phyloP scores from a whole-genome alignment of 2,113 vertebrate species.

The Zeus faber region DNA sequence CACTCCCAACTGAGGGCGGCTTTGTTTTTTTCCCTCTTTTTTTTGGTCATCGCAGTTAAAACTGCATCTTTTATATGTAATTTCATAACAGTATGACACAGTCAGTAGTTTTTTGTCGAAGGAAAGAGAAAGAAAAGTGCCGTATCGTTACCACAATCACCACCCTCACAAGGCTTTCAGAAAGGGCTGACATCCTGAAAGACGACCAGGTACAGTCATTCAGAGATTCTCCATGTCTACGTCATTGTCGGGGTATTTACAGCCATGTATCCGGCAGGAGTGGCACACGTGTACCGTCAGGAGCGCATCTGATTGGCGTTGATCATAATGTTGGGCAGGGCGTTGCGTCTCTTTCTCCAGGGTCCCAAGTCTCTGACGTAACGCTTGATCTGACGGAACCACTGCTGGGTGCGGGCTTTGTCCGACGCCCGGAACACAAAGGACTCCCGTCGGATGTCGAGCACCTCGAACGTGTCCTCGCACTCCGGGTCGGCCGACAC shows the following conservation, averaged over 20 bases:
- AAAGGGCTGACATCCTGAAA: conserved; percentile 13
- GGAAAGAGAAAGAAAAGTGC: conserved; percentile 47
- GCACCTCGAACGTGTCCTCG: conserved; percentile 87
- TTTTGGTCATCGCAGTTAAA: conserved; percentile 18
- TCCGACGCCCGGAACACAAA: conserved; percentile 87
- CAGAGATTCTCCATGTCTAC: conserved; percentile 42
- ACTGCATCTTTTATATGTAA: conserved; percentile 14
- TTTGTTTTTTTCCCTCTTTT: conserved; percentile 52
- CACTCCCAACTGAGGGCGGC: conserved; percentile 39
- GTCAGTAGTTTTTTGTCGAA: conserved; percentile 37
- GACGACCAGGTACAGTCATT: conserved; percentile 13
- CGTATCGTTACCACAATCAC: conserved; percentile 7
- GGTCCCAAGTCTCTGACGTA: conserved; percentile 83
- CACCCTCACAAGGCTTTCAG: conserved; percentile 1
- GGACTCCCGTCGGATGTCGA: conserved; percentile 85
- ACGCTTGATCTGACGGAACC: conserved; percentile 84
- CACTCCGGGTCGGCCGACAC: conserved; percentile 84
- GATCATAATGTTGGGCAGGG: conserved; percentile 94
- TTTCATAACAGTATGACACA: conserved; percentile 35
- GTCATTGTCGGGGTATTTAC: conserved; percentile 46
- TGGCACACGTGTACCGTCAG: conserved; percentile 55
- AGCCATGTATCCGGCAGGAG: conserved; percentile 18
- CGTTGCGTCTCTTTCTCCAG: conserved; percentile 88
- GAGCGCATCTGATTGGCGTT: conserved; percentile 83
- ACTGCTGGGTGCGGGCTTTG: conserved; percentile 86